Base-by-base conservation (phyloP, 2,113 vertebrate genomes). In the Monopterus albus region DNA sequence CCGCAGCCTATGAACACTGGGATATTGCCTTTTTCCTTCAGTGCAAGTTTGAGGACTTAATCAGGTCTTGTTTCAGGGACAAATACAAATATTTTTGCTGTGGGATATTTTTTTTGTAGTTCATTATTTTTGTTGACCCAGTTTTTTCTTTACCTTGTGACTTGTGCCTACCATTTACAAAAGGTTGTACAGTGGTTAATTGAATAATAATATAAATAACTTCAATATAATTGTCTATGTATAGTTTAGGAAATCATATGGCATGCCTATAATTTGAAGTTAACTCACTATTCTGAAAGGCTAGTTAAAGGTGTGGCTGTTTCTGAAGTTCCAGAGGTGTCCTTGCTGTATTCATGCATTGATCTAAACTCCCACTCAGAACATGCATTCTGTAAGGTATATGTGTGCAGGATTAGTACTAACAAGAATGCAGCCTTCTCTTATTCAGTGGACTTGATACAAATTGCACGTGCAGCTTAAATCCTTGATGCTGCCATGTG, bases 1-100 rank as follows among this genome's bases (percentile, higher is more conserved):
- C 85, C 79, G 78, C 87, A 89, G 81, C 77, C 77, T 89, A 89
- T 87, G 79, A 90, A 89, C 69, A 79, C 59, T 68, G 62, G 65
- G 70, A 83, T 88, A 71, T 87, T 87, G 79, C 86, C 51, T 85
- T n/a, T 82, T 73, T 84, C n/a, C 66, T 62, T 57, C 40, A 75
- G 23, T 51, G 66, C 58, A 79, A 84, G 62, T 89, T 82, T 88
- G 80, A 85, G 40, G 72, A 76, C 83, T 82, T 73, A 80, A 85
- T 82, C 45, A 73, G 65, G 25, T 31, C 14, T 29, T n/a, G 52
- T 72, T 78, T 83, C 31, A 39, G 14, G 5, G 4, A 40, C 39
- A 40, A 18, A 40, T 47, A 13, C 38, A 78, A 33, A 79, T 43
- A 35, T 45, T 59, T 61, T 46, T 67, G 26, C n/a, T 55, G 56